Conservation (phyloP, 1,140 invertebrate species). For the Eufriesea mexicana region DNA sequence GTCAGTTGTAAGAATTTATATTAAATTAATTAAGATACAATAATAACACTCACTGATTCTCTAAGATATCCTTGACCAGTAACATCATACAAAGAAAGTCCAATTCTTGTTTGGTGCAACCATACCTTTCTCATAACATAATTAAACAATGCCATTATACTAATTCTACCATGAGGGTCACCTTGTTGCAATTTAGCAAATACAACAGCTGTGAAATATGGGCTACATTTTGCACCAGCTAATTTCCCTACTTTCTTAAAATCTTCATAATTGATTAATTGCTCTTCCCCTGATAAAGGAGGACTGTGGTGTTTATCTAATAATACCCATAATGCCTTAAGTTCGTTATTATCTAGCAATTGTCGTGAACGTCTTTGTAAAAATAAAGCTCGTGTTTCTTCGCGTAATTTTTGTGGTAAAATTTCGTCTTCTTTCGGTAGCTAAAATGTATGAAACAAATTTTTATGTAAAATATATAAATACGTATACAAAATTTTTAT, state of each 20-base stretch:
- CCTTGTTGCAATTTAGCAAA: conserved; percentile 93
- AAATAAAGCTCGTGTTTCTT: conserved; percentile 93
- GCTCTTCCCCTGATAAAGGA: conserved; percentile 87
- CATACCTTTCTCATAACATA: conserved; percentile 98
- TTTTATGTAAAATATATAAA: background rate
- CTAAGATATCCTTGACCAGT: conserved; percentile 95
- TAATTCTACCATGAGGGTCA: conserved; percentile 91
- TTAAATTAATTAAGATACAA: conserved; percentile 31
- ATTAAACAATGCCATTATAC: conserved; percentile 94
- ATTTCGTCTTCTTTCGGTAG: conserved; percentile 89
- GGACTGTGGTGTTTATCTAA: conserved; percentile 91
- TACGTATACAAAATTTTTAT: conserved; percentile 8
- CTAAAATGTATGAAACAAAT: conserved; percentile 68
- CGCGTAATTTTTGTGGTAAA: conserved; percentile 90
- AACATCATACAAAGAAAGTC: conserved; percentile 95
- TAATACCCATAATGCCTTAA: conserved; percentile 92
- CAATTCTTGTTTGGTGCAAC: conserved; percentile 96
- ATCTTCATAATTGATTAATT: conserved; percentile 93
- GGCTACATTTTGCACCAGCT: conserved; percentile 85
- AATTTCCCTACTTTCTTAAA: conserved; percentile 89
- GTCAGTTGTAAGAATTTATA: conserved; percentile 42
- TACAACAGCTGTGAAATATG: conserved; percentile 92
- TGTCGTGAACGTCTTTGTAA: conserved; percentile 92
- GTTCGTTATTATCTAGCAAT: conserved; percentile 92
- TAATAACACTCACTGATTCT: conserved; percentile 87